phyloP scores from a whole-genome alignment of 2,888 invertebrate genomes.

The Parnassius smintheus region DNA sequence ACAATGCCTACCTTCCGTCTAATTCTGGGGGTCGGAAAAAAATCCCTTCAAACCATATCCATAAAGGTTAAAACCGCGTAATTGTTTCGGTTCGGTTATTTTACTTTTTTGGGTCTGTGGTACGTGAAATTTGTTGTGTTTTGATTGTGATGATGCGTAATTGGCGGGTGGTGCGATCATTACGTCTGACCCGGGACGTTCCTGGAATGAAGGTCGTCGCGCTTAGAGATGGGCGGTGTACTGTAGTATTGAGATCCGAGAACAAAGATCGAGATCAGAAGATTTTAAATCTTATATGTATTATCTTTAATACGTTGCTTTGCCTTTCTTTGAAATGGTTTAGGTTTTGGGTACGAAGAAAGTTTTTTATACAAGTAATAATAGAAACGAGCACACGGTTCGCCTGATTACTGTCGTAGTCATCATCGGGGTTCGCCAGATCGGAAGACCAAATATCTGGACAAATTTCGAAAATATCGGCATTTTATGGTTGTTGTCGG shows the following conservation, averaged over 20 bases:
- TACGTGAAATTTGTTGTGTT: constrained; percentile 67
- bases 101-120: constrained; percentile 20
- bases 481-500: too few species aligned
- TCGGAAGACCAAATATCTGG: too few species aligned
- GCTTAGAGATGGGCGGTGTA: constrained; percentile 21
- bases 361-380: too few species aligned
- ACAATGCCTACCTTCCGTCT: constrained; percentile 13
- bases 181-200: constrained; percentile 58
- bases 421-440: too few species aligned
- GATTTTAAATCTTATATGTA: neutral
- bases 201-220: constrained; percentile 58
- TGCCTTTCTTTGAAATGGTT: too few species aligned
- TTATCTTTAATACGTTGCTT: too few species aligned
- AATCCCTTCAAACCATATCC: constrained; percentile 2
- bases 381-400: too few species aligned
- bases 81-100: constrained; percentile 2
- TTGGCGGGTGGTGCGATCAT: constrained; percentile 60
- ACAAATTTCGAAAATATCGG: too few species aligned
- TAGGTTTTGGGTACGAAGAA: too few species aligned
- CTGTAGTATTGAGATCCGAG: neutral
- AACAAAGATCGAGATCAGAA: neutral
- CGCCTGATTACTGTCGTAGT: too few species aligned
- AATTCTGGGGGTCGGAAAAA: neutral
- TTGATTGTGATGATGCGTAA: constrained; percentile 71
- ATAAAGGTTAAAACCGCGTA: constrained; percentile 20